Percentiles rank a stretch among this genome's conserved stretches.
Conservation (phyloP, 1,140 invertebrate genomes). For the Lordiphosa stackelbergi region DNA sequence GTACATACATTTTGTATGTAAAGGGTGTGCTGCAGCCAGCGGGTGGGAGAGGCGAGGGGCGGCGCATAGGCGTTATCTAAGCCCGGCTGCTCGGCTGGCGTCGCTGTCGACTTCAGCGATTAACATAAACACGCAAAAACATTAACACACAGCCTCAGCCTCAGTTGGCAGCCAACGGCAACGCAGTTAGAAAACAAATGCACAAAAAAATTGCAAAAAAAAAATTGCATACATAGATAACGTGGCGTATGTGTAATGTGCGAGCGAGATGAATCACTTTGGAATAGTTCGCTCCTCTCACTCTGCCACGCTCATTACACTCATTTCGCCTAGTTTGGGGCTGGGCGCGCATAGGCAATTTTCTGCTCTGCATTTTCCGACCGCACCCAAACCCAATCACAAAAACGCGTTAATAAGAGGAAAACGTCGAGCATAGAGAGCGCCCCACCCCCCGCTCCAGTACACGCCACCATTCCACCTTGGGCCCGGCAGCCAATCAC, state of each 20-base stretch:
- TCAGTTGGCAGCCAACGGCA: constrained; percentile 50
- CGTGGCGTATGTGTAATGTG: constrained; percentile 71
- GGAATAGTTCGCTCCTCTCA: constrained; percentile 24
- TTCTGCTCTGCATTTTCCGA: constrained; percentile 58
- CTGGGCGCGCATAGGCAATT: constrained; percentile 70
- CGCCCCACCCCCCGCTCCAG: constrained; percentile 4
- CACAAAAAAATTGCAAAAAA: constrained; percentile 17
- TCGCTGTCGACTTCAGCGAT: constrained; percentile 45
- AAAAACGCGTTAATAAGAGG: constrained; percentile 73
- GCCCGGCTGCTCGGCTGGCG: constrained; percentile 27
- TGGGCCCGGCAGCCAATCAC: constrained; percentile 58
- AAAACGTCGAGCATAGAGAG: constrained; percentile 46
- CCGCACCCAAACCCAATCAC: constrained; percentile 73
- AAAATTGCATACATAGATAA: constrained; percentile 68
- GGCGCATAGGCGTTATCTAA: constrained; percentile 56
- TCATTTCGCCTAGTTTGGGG: constrained; percentile 70
- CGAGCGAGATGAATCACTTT: constrained; percentile 21
- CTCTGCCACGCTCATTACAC: constrained; percentile 71
- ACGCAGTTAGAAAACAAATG: constrained; percentile 60
- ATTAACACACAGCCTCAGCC: constrained; percentile 63
- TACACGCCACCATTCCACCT: constrained; percentile 4
- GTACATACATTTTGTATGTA: constrained; percentile 19
- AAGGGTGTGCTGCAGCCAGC: constrained; percentile 4
- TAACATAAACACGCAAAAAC: constrained; percentile 77
- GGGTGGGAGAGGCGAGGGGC: constrained; percentile 15